Base-by-base conservation (phyloP, 2,888 invertebrate genomes). In the Synergus japonicus region DNA sequence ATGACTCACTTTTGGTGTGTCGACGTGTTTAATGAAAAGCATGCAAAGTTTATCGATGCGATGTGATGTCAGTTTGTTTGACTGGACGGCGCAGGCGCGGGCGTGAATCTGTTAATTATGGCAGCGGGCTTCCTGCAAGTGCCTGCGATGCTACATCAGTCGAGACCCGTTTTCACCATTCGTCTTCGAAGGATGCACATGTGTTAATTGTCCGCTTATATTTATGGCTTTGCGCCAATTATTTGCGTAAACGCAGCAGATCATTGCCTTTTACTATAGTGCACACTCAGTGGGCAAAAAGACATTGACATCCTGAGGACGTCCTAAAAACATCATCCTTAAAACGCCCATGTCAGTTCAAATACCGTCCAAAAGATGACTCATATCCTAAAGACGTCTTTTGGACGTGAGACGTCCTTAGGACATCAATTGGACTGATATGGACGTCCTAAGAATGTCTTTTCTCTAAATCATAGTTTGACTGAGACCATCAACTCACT, bases 191-290 rank as follows among this genome's bases (percentile, higher is more conserved):
- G 67, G 60, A 69, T 63, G 63, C 63, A 78, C 76, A 85, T 82
- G 86, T 86, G 89, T 87, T 87, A 89, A 88, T 88, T 87, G 86
- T 87, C 86, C 86, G 84, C 85, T 87, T 87, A 87, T 88, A 88
- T 88, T 88, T 88, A 87, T 87, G 86, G 87, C 87, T 87, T 87
- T 88, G 85, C 85, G 81, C 82, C 84, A 85, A 89, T 88, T 86
- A 87, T 88, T 88, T 87, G 85, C 85, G 87, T 85, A 87, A 88
- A 88, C 85, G 87, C 66, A 81, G 46, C 22, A 44, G 76, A 73
- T 63, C 73, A 46, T 66, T 73, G 73, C 73, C 73, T 73, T 73
- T 60, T 60, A 22, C 0, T 2, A 3, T n/a, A n/a, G n/a, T 2
- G 54, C 60, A 60, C 29, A 60, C 18, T 22, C 60, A 22, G 22